Base-by-base conservation (phyloP, 2,113 vertebrate genomes). In the Meles meles region DNA sequence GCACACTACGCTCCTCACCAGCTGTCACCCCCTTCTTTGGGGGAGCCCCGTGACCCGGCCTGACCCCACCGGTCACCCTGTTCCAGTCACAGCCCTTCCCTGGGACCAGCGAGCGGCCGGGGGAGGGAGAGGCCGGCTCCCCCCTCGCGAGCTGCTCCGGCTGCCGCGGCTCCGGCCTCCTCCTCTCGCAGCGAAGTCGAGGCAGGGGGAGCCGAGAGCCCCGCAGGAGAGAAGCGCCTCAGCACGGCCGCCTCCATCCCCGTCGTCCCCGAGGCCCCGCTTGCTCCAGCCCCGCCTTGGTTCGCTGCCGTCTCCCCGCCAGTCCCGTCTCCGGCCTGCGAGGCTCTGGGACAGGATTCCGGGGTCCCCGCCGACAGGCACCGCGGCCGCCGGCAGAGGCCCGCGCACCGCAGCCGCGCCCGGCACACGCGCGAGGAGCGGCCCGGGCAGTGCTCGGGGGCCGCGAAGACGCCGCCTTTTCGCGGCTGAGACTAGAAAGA, bases 401-500 rank as follows among this genome's bases (percentile, higher is more conserved):
- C 42, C 27, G 47, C 72, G 15, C 79, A 25, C 6, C 17, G 7
- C 67, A n/a, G 57, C 74, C 55, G 57, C 14, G 10, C 10, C 55
- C 18, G 94, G 44, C 55, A 90, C 76, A 69, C 81, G 34, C 12
- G 34, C 52, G 31, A 93, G 52, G 21, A n/a, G n/a, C n/a, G n/a
- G n/a, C n/a, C n/a, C n/a, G n/a, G n/a, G n/a, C n/a, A n/a, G n/a
- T n/a, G n/a, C 55, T 55, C 63, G 37, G 5, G 44, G 25, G 17
- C 88, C 81, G 21, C 47, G 37, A 85, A 92, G 57, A 81, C 59
- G 21, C 7, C 44, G 81, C 55, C 27, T 88, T 90, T 94, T 76
- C 72, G 80, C 88, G 29, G 15, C 5, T 39, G 57, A 93, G 49
- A 79, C 42, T 79, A 89, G 65, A 92, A 97, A 80, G 83, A 86